These are phyloP conservation scores for Napeogenes sylphis DNA, from an alignment of 2,888 invertebrate species.

Conservation along the genomic window DNA sequence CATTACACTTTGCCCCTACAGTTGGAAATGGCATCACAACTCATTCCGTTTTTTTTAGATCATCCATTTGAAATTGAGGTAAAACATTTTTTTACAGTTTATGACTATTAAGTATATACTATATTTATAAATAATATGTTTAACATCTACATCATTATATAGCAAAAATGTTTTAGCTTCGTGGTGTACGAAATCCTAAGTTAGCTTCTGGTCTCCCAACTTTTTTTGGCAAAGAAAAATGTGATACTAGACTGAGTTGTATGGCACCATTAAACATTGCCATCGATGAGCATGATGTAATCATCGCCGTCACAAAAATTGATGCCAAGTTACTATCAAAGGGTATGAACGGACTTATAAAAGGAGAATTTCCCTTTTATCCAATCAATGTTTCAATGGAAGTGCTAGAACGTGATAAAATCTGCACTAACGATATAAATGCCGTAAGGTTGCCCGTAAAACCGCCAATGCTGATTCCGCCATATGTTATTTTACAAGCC, in stretches of 20 bases:
- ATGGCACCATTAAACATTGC: conserved; percentile 27
- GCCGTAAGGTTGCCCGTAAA: conserved; percentile 39
- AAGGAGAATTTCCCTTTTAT: conserved; percentile 57
- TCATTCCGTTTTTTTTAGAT: conserved; percentile 26
- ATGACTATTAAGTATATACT: too few species aligned
- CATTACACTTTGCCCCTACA: conserved; percentile 30
- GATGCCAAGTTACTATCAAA: conserved; percentile 48
- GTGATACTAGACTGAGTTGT: conserved; percentile 44
- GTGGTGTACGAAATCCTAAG: conserved; percentile 42
- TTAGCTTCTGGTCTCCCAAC: conserved; percentile 25
- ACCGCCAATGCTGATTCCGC: conserved; percentile 44
- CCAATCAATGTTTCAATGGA: conserved; percentile 43
- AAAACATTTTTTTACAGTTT: background rate
- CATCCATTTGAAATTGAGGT: conserved; percentile 30
- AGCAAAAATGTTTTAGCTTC: conserved; percentile 43
- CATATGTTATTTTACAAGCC: conserved; percentile 49
- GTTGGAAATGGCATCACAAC: conserved; percentile 12
- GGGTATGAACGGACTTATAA: conserved; percentile 45
- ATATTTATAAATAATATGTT: too few species aligned
- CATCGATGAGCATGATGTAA: conserved; percentile 43
- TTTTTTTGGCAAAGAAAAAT: conserved; percentile 54
- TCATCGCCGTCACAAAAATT: conserved; percentile 59
- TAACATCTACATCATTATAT: too few species aligned
- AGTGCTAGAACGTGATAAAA: conserved; percentile 41
- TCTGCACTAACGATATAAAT: conserved; percentile 66